Percentiles rank a stretch among this genome's conserved stretches.
Evolutionary conservation across 2,797 vertebrate species (phyloP).

Genomic region (Forpus xanthops): DNA sequence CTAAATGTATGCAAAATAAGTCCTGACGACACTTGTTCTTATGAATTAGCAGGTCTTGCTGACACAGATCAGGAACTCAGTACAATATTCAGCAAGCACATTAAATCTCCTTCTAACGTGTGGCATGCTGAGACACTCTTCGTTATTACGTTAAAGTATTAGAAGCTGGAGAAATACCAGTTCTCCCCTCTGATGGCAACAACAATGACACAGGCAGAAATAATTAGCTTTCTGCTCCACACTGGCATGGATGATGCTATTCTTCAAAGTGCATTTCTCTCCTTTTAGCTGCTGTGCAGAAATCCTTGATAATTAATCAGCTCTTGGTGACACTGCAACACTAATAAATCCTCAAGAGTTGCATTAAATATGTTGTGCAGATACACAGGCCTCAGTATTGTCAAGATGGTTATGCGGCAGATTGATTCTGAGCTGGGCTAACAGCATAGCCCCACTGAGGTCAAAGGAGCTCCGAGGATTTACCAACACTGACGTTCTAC

Average conservation of each 20-base stretch:
- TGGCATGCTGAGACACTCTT: background rate
- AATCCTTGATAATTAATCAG: constrained; percentile 22
- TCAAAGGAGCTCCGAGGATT: rapidly evolving
- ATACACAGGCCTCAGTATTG: background rate
- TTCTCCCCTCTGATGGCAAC: constrained; percentile 27
- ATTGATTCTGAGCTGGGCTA: background rate
- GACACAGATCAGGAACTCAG: constrained; percentile 33
- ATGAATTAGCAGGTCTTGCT: constrained; percentile 31
- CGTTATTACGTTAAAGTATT: constrained; percentile 13
- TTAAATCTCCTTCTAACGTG: constrained; percentile 7
- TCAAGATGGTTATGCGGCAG: background rate
- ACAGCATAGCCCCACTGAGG: background rate
- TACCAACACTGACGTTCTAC: rapidly evolving
- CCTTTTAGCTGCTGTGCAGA: background rate
- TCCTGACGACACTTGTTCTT: background rate
- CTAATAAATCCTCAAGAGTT: background rate
- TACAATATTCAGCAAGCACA: constrained; percentile 25
- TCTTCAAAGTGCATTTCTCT: background rate
- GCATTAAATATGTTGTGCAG: background rate
- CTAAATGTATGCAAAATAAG: background rate
- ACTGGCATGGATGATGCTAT: background rate
- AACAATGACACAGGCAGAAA: background rate
- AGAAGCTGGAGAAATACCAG: constrained; percentile 49
- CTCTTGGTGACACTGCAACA: background rate
- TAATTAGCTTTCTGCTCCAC: constrained; percentile 15